Base-by-base conservation (phyloP, 1,140 invertebrate genomes). In the Chironomus tepperi region DNA sequence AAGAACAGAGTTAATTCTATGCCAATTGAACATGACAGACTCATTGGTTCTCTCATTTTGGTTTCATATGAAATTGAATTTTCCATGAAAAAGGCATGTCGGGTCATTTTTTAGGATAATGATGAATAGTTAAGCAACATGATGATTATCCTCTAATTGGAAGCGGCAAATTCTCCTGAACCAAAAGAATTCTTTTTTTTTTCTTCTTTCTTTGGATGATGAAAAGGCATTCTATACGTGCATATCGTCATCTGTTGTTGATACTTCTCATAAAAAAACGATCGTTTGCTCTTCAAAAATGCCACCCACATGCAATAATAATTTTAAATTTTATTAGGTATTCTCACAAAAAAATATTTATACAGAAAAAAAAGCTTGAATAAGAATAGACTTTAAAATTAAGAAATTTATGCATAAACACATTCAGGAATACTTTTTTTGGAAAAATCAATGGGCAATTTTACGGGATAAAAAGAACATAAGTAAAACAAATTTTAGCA, bases 261-360 rank as follows among this genome's bases (percentile, higher is more conserved):
- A 57, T 57, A 57, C 10, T 34, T 12, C 47, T n/a, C 47, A 57
- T 57, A 57, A 57, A 57, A 57, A 15, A 57, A 57, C 12, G 47
- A 57, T n/a, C 24, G 24, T 34, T 34, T 34, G 24, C 24, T 34
- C 24, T n/a, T 57, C 7, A 57, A 57, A 57, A 57, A 57, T 57
- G 47, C 47, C 47, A 57, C 47, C 47, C 47, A 57, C 47, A 57
- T 57, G 12, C 47, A 57, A 57, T n/a, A 57, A 57, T 57, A 57
- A 57, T 57, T 57, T 57, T 57, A 57, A 57, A 57, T 57, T 57
- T 57, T 57, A 57, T 57, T 57, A n/a, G n/a, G n/a, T n/a, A 57
- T 15, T 12, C 47, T 57, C 47, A 57, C 47, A 57, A 57, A 57
- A 57, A 57, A 47, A 47, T 47, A 57, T 57, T 57, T n/a, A 15